Conservation (phyloP, 2,888 invertebrate species). For the Syrista parreyssii region DNA sequence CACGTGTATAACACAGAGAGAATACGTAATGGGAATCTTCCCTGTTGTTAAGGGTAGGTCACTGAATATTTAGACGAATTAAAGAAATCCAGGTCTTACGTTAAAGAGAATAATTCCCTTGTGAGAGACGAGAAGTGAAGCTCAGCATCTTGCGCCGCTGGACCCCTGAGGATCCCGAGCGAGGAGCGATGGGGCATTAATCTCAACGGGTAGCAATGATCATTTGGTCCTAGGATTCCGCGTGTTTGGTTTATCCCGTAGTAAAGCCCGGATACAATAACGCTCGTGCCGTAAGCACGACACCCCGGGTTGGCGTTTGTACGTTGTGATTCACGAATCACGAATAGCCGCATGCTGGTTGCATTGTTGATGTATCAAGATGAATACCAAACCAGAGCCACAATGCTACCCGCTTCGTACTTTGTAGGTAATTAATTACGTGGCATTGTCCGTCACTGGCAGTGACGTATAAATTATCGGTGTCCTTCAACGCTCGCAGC, state of each 20-base stretch:
- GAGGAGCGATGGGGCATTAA: not conserved
- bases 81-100: not conserved
- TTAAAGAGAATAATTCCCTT: not conserved
- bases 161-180: not conserved
- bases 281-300: not conserved
- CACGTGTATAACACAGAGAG: not conserved
- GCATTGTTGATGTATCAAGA: slow-evolving; percentile 56
- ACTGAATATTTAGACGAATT: not conserved
- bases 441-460: slow-evolving; percentile 55
- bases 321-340: not conserved
- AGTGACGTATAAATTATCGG: slow-evolving; percentile 57
- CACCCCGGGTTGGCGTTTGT: not conserved
- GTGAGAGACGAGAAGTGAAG: not conserved
- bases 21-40: not conserved
- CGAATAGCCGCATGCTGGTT: slow-evolving; percentile 27
- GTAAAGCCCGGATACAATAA: not conserved
- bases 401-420: slow-evolving; percentile 51
- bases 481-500: slow-evolving; percentile 48
- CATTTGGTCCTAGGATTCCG: not conserved
- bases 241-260: not conserved
- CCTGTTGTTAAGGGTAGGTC: not conserved
- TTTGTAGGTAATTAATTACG: slow-evolving; percentile 59
- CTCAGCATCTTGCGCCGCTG: not conserved
- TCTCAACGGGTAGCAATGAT: not conserved
- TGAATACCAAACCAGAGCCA: slow-evolving; percentile 54